phyloP scores from a whole-genome alignment of 2,888 invertebrate genomes.

The Aspidapion aeneum region DNA sequence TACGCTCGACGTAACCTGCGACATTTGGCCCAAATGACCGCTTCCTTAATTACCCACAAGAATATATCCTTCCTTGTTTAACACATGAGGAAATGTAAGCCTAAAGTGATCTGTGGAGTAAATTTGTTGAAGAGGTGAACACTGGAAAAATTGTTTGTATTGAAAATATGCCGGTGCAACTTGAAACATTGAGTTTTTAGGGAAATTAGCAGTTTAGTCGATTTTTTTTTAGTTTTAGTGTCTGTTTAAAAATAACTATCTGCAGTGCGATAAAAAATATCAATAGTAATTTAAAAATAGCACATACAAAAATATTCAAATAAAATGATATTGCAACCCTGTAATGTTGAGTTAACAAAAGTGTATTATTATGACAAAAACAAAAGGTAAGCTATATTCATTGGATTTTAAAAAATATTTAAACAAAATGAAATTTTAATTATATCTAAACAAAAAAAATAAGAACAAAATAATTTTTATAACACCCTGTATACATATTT shows the following conservation, averaged over 20 bases:
- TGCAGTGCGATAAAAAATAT: not conserved
- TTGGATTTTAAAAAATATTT: too few species aligned
- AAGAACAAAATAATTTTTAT: too few species aligned
- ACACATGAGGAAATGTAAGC: not conserved
- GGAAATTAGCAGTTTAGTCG: not conserved
- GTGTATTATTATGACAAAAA: conserved; percentile 41
- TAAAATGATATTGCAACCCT: conserved; percentile 33
- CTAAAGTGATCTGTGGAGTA: not conserved
- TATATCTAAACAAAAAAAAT: too few species aligned
- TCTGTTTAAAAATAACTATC: not conserved
- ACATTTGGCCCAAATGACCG: not conserved
- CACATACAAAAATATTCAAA: not conserved
- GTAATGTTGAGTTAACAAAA: conserved; percentile 43
- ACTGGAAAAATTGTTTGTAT: not conserved
- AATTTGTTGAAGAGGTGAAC: not conserved
- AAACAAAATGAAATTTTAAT: too few species aligned
- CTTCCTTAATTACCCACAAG: not conserved
- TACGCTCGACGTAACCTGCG: not conserved
- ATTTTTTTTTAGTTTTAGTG: not conserved
- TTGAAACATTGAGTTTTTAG: not conserved
- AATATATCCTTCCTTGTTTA: not conserved
- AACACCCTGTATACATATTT: too few species aligned
- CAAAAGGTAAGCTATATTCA: conserved; percentile 27
- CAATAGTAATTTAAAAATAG: not conserved
- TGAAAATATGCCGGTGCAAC: not conserved